Evolutionary conservation across 2,797 vertebrate genomes (phyloP).

Genomic region (Hydrocynus forskahlii): DNA sequence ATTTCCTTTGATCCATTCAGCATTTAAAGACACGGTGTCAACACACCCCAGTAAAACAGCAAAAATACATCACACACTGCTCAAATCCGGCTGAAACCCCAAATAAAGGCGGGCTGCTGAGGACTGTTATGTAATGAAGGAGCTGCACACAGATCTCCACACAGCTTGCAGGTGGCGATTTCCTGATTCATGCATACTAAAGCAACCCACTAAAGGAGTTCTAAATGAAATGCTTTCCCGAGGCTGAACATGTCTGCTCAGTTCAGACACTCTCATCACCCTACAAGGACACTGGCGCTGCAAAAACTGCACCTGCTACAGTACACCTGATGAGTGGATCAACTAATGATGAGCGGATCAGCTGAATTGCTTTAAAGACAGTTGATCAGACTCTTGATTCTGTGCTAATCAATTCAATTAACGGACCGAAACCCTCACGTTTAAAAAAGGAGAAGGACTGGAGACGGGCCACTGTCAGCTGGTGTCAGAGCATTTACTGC

Average conservation of each 20-base stretch:
- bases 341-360: constrained; percentile 8
- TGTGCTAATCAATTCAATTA: constrained; percentile 21
- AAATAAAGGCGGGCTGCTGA: constrained; percentile 6
- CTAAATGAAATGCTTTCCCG: background rate
- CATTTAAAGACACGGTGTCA: background rate
- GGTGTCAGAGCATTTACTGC: constrained; percentile 40
- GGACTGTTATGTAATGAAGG: background rate
- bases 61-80: background rate
- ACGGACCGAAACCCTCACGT: background rate
- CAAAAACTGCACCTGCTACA: constrained; percentile 11
- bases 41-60: background rate
- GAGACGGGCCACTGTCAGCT: background rate
- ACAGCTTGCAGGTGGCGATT: background rate
- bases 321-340: background rate
- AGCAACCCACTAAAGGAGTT: constrained; percentile 1
- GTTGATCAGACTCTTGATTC: constrained; percentile 20
- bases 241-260: background rate
- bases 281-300: background rate
- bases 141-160: background rate
- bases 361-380: constrained; percentile 1
- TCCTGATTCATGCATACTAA: constrained; percentile 29
- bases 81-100: constrained; percentile 9
- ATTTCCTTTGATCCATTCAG: too few species aligned
- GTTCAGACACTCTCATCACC: background rate
- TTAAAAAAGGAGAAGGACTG: background rate